phyloP scores from a whole-genome alignment of 2,888 invertebrate species.

The Eretmocerus hayati region DNA sequence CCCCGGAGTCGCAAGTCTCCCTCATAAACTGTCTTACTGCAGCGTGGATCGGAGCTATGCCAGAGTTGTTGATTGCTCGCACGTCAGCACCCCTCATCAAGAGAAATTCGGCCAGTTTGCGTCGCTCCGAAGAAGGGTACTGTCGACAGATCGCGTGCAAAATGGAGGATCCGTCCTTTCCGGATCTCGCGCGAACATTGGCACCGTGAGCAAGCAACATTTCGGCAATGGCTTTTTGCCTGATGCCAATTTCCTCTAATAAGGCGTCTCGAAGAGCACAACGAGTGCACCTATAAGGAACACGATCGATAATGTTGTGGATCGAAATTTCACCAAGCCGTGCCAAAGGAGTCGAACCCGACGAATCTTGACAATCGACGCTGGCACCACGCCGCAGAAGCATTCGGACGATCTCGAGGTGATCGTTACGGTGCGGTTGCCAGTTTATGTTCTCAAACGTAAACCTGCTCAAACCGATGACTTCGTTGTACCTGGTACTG shows the following conservation, averaged over 20 bases:
- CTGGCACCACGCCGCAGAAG: not conserved
- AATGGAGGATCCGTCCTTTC: not conserved
- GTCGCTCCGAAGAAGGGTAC: not conserved
- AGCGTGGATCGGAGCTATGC: not conserved
- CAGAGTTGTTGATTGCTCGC: not conserved
- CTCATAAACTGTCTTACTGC: not conserved
- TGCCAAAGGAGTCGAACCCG: not conserved
- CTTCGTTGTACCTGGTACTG: not conserved
- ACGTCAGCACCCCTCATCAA: not conserved
- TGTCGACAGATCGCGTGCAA: no score
- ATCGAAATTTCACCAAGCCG: not conserved
- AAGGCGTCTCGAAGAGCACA: no score
- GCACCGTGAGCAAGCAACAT: no score
- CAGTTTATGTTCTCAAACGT: not conserved
- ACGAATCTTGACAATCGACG: not conserved
- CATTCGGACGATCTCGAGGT: not conserved
- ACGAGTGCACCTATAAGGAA: no score
- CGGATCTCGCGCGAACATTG: no score
- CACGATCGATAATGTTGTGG: no score
- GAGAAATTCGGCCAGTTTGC: not conserved
- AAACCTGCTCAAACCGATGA: not conserved
- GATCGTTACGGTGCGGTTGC: not conserved
- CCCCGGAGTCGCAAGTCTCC: no score
- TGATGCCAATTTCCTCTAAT: no score
- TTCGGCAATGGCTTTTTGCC: not conserved